These are phyloP conservation scores for Pollenia labialis DNA, from an alignment of 2,888 invertebrate species.

Conservation along the genomic window DNA sequence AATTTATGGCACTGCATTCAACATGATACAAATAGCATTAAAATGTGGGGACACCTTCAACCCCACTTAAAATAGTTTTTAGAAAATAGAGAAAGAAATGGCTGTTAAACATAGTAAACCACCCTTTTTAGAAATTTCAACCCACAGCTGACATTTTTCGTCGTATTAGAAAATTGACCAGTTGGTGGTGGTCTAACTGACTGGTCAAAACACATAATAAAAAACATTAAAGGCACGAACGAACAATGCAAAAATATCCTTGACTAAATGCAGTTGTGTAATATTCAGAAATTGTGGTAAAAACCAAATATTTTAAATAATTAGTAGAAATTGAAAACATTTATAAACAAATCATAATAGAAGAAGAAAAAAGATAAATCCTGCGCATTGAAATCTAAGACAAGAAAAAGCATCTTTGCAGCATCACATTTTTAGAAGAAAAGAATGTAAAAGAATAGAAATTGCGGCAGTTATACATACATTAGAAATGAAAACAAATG, in stretches of 20 bases:
- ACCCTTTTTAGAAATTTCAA: slow-evolving; percentile 38
- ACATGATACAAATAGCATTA: not conserved
- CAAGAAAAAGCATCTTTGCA: slow-evolving; percentile 53
- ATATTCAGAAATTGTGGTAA: slow-evolving; percentile 30
- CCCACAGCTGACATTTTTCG: slow-evolving; percentile 5
- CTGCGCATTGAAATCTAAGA: slow-evolving; percentile 71
- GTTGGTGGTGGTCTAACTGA: slow-evolving; percentile 38
- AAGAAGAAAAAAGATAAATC: slow-evolving; percentile 58
- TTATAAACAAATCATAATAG: slow-evolving; percentile 45
- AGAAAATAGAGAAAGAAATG: not conserved
- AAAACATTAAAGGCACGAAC: slow-evolving; percentile 23
- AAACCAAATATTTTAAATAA: slow-evolving; percentile 37
- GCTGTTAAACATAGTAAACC: slow-evolving; percentile 3
- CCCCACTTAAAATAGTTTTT: slow-evolving; percentile 4
- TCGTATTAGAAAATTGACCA: slow-evolving; percentile 54
- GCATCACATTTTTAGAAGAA: slow-evolving; percentile 34
- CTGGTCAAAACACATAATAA: slow-evolving; percentile 60
- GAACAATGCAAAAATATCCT: slow-evolving; percentile 70
- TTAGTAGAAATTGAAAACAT: slow-evolving; percentile 12
- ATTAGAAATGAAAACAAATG: slow-evolving; percentile 49
- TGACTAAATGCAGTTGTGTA: slow-evolving; percentile 71
- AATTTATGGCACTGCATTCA: slow-evolving; percentile 49
- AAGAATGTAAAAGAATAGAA: not conserved
- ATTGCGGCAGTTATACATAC: slow-evolving; percentile 15
- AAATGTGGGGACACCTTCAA: not conserved